Percentiles rank a stretch among this genome's conserved stretches.
These are phyloP conservation scores for Clarias fuscus DNA, from an alignment of 2,797 vertebrate genomes.

Conservation along the genomic window DNA sequence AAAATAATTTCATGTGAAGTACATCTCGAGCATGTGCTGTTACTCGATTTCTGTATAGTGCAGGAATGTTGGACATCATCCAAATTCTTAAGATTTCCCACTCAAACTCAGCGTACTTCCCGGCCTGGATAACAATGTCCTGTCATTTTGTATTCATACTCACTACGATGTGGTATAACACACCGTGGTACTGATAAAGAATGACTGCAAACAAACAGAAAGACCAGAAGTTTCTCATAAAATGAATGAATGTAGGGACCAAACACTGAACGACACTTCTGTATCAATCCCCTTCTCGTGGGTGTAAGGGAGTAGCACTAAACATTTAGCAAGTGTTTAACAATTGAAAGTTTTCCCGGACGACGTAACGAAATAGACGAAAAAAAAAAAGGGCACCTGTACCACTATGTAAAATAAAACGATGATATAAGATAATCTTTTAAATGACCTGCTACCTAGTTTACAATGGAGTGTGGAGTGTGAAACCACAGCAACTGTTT, in stretches of 20 bases:
- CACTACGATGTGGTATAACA: slow-evolving; percentile 59
- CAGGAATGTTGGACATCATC: slow-evolving; percentile 53
- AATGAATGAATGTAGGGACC: slow-evolving; percentile 71
- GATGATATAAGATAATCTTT: slow-evolving; percentile 42
- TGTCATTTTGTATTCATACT: slow-evolving; percentile 62
- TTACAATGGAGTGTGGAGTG: slow-evolving; percentile 53
- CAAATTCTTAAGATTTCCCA: slow-evolving; percentile 62
- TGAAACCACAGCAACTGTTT: slow-evolving; percentile 53
- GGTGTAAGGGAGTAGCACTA: slow-evolving; percentile 13
- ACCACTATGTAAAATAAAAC: slow-evolving; percentile 39
- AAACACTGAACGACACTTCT: slow-evolving; percentile 66
- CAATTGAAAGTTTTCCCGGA: neutral
- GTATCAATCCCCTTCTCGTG: slow-evolving; percentile 19
- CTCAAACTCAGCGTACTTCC: slow-evolving; percentile 57
- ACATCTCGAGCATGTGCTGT: slow-evolving; percentile 59
- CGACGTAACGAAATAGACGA: slow-evolving; percentile 29
- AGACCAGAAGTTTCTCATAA: slow-evolving; percentile 55
- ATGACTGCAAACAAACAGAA: slow-evolving; percentile 53
- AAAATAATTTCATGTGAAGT: slow-evolving; percentile 61
- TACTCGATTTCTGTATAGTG: slow-evolving; percentile 60
- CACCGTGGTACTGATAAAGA: slow-evolving; percentile 61
- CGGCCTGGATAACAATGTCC: slow-evolving; percentile 62
- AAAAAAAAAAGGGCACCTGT: neutral
- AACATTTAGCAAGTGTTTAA: slow-evolving; percentile 2
- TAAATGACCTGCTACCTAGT: slow-evolving; percentile 48